Conservation (phyloP, 2,113 vertebrate species). For the Calyptomena viridis region DNA sequence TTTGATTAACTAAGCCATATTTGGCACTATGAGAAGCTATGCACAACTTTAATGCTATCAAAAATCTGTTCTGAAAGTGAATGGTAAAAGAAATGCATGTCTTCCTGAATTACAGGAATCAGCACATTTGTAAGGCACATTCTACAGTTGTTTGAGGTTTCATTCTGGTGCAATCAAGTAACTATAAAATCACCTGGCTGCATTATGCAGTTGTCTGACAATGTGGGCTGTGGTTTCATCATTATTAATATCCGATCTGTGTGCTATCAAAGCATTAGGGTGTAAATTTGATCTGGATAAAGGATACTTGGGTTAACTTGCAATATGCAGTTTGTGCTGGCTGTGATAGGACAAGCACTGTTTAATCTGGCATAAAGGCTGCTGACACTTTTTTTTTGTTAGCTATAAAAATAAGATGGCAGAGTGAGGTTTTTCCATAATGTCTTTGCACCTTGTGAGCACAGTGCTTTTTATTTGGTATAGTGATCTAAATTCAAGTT, state of each 20-base stretch:
- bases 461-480: not conserved
- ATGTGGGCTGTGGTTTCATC: slow-evolving; percentile 34
- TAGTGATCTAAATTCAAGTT: not conserved
- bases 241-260: not conserved
- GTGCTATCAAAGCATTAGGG: not conserved
- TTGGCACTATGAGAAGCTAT: not conserved
- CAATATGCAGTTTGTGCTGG: not conserved
- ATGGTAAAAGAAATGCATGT: not conserved
- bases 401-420: not conserved
- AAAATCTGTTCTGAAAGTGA: not conserved
- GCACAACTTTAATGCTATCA: not conserved
- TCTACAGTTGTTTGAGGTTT: slow-evolving; percentile 1
- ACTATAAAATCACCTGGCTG: not conserved
- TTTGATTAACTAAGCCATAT: not conserved
- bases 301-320: not conserved
- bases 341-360: not conserved
- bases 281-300: slow-evolving; percentile 19
- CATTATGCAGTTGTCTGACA: slow-evolving; percentile 32
- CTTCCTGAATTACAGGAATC: not conserved
- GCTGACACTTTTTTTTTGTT: not conserved
- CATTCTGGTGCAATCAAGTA: slow-evolving; percentile 12
- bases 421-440: not conserved
- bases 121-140: not conserved
- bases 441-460: not conserved
- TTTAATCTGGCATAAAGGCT: not conserved